Evolutionary conservation across 1,140 invertebrate species (phyloP).

Genomic region (Frieseomelitta varia): DNA sequence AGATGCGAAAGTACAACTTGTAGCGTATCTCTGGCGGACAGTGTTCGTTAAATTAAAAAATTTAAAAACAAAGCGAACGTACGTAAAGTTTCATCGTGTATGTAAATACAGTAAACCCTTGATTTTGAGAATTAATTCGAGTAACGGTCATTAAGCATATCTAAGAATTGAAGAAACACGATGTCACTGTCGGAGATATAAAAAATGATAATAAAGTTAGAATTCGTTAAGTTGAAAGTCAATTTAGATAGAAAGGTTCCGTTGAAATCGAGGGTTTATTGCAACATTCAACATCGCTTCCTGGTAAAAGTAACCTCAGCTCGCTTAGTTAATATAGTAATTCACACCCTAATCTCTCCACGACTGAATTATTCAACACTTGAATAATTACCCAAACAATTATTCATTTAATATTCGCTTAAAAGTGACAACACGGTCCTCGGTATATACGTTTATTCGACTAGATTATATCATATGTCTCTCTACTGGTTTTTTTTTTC

Average conservation of each 20-base stretch:
- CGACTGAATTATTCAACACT: slow-evolving; percentile 22
- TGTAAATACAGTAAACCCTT: slow-evolving; percentile 7
- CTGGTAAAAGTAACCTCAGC: slow-evolving; percentile 28
- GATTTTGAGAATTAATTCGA: neutral
- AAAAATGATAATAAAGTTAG: neutral
- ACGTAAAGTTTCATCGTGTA: neutral
- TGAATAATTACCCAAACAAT: slow-evolving; percentile 35
- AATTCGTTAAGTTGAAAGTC: neutral
- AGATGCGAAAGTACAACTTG: neutral
- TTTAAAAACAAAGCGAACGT: neutral
- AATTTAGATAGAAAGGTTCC: neutral
- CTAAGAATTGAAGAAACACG: neutral
- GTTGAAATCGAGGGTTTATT: slow-evolving; percentile 35
- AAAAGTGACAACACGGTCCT: slow-evolving; percentile 19
- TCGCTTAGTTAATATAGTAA: slow-evolving; percentile 11
- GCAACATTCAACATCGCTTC: slow-evolving; percentile 17
- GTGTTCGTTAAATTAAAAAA: neutral
- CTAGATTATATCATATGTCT: slow-evolving; percentile 60
- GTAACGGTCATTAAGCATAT: neutral
- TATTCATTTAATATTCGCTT: slow-evolving; percentile 31
- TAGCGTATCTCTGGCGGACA: neutral
- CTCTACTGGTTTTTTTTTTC: slow-evolving; percentile 36
- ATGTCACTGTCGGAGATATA: neutral
- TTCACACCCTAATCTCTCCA: neutral
- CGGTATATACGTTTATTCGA: slow-evolving; percentile 51